Evolutionary conservation across 2,797 vertebrate genomes (phyloP).

Genomic region (Sebastes steindachneri): DNA sequence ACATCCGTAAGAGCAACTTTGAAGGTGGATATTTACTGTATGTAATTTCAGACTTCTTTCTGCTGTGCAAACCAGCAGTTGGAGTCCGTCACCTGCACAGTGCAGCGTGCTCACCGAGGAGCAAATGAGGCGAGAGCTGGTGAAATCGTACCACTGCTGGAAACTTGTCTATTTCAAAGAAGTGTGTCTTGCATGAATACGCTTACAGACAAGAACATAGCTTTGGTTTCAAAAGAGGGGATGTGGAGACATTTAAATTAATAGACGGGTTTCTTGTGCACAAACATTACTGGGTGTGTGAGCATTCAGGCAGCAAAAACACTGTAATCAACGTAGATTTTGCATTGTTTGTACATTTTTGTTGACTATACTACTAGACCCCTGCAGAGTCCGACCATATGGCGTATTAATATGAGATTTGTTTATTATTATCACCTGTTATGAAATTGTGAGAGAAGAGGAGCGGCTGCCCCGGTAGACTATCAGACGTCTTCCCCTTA

Average conservation of each 20-base stretch:
- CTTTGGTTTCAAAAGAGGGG: background rate
- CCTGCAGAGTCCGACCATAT: no score
- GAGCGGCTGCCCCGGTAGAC: no score
- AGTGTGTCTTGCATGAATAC: background rate
- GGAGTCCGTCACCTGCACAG: constrained; percentile 12
- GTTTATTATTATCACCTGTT: no score
- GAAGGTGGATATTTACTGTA: constrained; percentile 67
- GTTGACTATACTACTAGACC: no score
- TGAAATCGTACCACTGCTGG: background rate
- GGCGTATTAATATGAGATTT: no score
- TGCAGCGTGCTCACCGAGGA: background rate
- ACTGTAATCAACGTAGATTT: no score
- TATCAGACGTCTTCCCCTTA: no score
- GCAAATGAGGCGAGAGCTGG: background rate
- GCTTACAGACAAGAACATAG: background rate
- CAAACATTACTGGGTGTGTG: no score
- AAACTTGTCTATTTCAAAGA: background rate
- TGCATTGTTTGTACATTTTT: no score
- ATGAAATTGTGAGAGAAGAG: fast-evolving
- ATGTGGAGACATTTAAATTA: background rate
- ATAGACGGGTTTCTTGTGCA: no score
- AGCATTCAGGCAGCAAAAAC: no score
- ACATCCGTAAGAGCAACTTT: constrained; percentile 63
- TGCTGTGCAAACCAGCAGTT: background rate
- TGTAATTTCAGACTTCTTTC: constrained; percentile 45